Evolutionary conservation across 1,140 invertebrate species (phyloP).

Genomic region (Theocolax elegans): DNA sequence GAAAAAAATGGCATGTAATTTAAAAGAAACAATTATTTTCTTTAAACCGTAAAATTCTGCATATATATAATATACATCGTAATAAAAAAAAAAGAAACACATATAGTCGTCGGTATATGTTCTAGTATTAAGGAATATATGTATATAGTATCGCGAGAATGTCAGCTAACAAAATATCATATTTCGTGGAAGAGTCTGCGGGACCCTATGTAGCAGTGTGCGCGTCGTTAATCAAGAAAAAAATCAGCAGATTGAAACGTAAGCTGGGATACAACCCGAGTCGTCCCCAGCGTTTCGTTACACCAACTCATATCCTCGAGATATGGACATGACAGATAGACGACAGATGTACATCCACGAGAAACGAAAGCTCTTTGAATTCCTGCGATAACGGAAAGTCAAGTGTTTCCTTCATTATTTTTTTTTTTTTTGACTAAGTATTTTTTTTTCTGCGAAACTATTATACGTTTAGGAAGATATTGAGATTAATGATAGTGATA

Average conservation of each 20-base stretch:
- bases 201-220: constrained; percentile 20
- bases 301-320: constrained; percentile 35
- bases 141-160: not conserved
- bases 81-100: no score
- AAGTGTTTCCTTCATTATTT: constrained; percentile 1
- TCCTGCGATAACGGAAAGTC: not conserved
- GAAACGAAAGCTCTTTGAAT: not conserved
- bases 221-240: constrained; percentile 26
- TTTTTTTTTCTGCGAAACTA: no score
- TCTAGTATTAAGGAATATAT: not conserved
- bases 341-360: constrained; percentile 25
- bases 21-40: no score
- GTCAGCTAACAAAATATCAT: constrained; percentile 41
- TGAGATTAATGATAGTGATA: no score
- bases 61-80: no score
- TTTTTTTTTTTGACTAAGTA: no score
- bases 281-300: constrained; percentile 43
- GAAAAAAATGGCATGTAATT: no score
- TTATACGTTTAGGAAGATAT: no score
- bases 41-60: no score
- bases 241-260: constrained; percentile 51
- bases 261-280: constrained; percentile 33
- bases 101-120: no score
- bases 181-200: constrained; percentile 31
- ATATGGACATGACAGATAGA: constrained; percentile 35